Conservation (phyloP, 2,888 invertebrate genomes). For the Drosophila parthenogenetica region DNA sequence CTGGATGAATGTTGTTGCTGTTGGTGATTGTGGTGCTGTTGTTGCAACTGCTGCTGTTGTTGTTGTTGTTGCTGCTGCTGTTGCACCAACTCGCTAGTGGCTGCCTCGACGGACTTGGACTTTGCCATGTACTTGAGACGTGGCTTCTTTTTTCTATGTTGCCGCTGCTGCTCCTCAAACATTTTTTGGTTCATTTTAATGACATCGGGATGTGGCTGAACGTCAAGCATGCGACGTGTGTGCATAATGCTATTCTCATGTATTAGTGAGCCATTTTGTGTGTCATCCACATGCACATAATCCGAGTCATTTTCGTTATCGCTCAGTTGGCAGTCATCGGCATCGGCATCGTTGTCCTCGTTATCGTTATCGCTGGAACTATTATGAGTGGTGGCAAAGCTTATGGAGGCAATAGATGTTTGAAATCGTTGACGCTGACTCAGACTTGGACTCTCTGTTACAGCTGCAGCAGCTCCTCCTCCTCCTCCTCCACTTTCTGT, state of each 20-base stretch:
- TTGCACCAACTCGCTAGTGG: slow-evolving; percentile 34
- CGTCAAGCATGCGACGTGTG: slow-evolving; percentile 81
- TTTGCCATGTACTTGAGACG: slow-evolving; percentile 59
- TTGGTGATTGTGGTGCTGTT: slow-evolving; percentile 31
- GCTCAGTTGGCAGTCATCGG: slow-evolving; percentile 14
- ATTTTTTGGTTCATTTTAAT: slow-evolving; percentile 80
- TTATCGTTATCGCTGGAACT: slow-evolving; percentile 45
- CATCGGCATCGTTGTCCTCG: slow-evolving; percentile 23
- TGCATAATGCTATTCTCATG: slow-evolving; percentile 76
- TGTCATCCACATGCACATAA: slow-evolving; percentile 10
- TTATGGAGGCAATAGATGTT: slow-evolving; percentile 72
- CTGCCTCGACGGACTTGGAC: slow-evolving; percentile 59
- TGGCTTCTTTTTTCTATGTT: slow-evolving; percentile 44
- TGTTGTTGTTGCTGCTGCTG: slow-evolving; percentile 27
- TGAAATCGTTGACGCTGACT: slow-evolving; percentile 32
- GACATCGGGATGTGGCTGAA: slow-evolving; percentile 83
- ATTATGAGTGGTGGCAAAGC: slow-evolving; percentile 72
- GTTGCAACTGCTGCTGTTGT: slow-evolving; percentile 19
- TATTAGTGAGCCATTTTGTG: slow-evolving; percentile 7
- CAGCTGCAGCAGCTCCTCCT: slow-evolving; percentile 35
- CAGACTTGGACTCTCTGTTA: slow-evolving; percentile 4
- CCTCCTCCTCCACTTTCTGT: slow-evolving; percentile 22
- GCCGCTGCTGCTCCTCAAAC: slow-evolving; percentile 63
- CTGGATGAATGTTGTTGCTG: slow-evolving; percentile 57
- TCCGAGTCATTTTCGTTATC: slow-evolving; percentile 30